Conservation (phyloP, 2,797 vertebrate species). For the Labeo calbasu region DNA sequence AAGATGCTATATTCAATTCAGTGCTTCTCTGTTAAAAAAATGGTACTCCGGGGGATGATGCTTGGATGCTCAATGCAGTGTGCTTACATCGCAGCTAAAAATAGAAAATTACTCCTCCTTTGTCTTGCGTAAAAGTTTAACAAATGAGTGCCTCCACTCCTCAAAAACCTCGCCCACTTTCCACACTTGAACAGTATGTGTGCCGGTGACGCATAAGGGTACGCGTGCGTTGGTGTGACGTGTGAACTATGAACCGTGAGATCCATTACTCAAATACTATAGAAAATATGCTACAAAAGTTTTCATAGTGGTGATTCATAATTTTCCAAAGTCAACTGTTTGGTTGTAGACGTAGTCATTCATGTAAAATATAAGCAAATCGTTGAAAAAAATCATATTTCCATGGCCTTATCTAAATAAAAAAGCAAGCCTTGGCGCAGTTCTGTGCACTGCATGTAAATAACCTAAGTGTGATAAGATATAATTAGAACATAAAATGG, state of each 20-base stretch:
- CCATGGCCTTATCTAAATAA: background rate
- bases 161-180: conserved; percentile 66
- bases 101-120: conserved; percentile 47
- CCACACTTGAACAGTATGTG: conserved; percentile 61
- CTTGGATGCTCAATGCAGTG: background rate
- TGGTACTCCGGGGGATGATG: background rate
- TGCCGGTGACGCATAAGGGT: conserved; percentile 64
- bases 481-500: conserved; percentile 19
- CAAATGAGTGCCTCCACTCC: conserved; percentile 68
- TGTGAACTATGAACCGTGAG: background rate
- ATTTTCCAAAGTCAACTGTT: background rate
- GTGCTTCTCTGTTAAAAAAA: conserved; percentile 10
- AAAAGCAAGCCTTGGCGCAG: background rate
- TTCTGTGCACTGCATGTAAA: background rate
- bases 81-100: conserved; percentile 42
- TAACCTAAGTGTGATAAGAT: background rate
- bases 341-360: background rate
- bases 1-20: background rate
- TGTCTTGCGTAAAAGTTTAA: conserved; percentile 67
- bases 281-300: background rate
- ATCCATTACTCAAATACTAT: background rate
- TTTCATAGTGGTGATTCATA: background rate
- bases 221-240: background rate
- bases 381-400: background rate
- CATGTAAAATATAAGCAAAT: background rate